Evolutionary conservation across 2,797 vertebrate species (phyloP), one percentile per base, ranked within the genome.

Genomic region (Enteromius paludinosus): DNA sequence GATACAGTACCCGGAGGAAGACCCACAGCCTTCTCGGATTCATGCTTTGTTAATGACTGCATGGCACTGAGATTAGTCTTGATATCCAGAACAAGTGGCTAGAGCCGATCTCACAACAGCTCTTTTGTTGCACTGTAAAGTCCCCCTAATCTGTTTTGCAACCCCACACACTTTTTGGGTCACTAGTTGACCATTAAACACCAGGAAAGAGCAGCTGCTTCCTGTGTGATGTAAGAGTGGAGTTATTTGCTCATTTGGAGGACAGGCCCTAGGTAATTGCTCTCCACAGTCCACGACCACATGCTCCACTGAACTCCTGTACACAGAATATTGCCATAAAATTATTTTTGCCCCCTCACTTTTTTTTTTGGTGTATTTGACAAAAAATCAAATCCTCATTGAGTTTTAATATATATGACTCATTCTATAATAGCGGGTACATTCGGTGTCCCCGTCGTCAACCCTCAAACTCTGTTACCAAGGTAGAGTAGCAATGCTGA

Each of bases 161-260:
- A 90, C 89, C 87, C 87, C 83, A 73, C 84, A 81, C 88, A 87
- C 89, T 84, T 89, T 85, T 78, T 87, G 83, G 15, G 83, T 87
- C 83, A 81, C 84, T 85, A 64, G 78, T 79, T 82, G 85, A 87
- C 86, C 87, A 64, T 87, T 90, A 81, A 90, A 92, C 88, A 49
- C 85, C 15, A 76, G 66, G 61, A 82, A 82, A 65, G 61, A 69
- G 86, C 94, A 94, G 93, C 94, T 95, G 95, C 91, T 94, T 94
- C 93, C 94, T 92, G 87, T 20, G 85, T 95, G 93, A 95, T 91
- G 92, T 93, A 92, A 93, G 92, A 90, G 78, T 69, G 23, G 89
- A 94, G 92, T 84, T 92, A 94, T 94, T 91, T 83, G 75, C 90
- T 80, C 38, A 20, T 14, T 69, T 79, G 86, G 88, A 85, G 83